Conservation (phyloP, 2,113 vertebrate genomes). For the Delphinus delphis region DNA sequence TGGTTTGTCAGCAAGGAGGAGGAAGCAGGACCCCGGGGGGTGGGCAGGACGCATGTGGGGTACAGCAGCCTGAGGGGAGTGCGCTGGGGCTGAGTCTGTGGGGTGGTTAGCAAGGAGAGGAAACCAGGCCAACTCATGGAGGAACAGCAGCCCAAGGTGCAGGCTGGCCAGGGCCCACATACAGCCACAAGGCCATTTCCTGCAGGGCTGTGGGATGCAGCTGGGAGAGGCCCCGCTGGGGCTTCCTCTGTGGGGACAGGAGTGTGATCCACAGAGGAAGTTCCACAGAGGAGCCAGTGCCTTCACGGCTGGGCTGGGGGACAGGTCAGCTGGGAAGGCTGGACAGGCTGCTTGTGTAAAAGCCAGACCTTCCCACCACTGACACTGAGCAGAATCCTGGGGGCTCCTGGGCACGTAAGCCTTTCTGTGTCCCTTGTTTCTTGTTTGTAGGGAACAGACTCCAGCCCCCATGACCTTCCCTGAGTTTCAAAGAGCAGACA, state of each 20-base stretch:
- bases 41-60: fast-evolving
- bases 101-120: fast-evolving
- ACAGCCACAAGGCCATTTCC: fast-evolving
- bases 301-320: fast-evolving
- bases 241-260: not conserved
- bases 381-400: too few species aligned
- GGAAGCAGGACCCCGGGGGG: not conserved
- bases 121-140: fast-evolving
- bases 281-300: too few species aligned
- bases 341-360: not conserved
- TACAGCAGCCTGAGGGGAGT: fast-evolving
- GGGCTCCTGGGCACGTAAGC: too few species aligned
- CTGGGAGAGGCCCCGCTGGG: not conserved
- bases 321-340: too few species aligned
- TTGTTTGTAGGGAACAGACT: too few species aligned
- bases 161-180: fast-evolving
- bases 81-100: too few species aligned
- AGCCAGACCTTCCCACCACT: not conserved
- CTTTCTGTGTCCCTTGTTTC: too few species aligned
- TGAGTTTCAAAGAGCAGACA: too few species aligned
- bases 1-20: not conserved
- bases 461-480: too few species aligned
- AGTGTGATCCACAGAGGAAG: too few species aligned
- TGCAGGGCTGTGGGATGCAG: too few species aligned
- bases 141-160: not conserved